phyloP scores from a whole-genome alignment of 2,113 vertebrate species.

The Cyprinus carpio region DNA sequence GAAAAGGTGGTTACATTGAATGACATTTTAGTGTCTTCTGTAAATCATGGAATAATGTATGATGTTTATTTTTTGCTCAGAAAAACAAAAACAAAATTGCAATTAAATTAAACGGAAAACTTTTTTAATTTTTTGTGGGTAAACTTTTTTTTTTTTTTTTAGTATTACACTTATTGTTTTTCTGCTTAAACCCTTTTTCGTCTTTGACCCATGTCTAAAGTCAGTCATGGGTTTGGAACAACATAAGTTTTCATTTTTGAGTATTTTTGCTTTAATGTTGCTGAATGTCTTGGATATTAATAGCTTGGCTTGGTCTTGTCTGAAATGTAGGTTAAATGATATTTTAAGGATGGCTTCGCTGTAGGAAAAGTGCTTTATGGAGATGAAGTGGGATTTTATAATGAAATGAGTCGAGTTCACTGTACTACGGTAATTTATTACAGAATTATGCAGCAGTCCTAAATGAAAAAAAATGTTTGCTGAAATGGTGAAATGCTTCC shows the following conservation, averaged over 20 bases:
- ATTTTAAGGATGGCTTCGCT: not conserved
- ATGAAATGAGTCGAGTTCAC: not conserved
- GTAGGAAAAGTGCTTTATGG: not conserved
- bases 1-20: no score
- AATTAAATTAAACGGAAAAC: no score
- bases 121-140: no score
- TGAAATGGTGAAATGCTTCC: not conserved
- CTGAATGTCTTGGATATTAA: not conserved
- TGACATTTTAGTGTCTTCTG: no score
- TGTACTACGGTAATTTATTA: not conserved
- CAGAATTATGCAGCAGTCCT: not conserved
- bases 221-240: not conserved
- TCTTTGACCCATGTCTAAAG: not conserved
- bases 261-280: not conserved
- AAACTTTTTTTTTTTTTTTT: no score
- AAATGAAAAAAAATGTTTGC: not conserved
- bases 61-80: no score
- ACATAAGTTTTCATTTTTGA: not conserved
- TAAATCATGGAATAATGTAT: no score
- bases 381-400: not conserved
- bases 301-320: not conserved
- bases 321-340: constrained; percentile 8
- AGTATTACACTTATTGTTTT: no score
- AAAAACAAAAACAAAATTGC: no score
- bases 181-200: no score